Percentiles rank a stretch among this genome's conserved stretches.
Conservation (phyloP, 2,797 vertebrate species). For the Tauraco hartlaubi region DNA sequence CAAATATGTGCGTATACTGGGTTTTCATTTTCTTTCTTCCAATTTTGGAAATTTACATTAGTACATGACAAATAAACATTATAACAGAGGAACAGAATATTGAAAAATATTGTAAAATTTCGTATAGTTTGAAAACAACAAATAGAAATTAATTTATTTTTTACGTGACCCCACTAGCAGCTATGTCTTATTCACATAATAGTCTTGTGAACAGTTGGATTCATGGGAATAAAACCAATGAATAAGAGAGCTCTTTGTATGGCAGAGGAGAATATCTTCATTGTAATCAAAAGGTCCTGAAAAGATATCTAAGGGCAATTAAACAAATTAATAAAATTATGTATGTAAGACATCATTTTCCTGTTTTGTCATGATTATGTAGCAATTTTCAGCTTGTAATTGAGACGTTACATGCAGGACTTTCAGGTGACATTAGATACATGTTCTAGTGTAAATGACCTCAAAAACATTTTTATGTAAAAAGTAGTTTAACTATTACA, state of each 20-base stretch:
- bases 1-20: neutral
- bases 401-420: neutral
- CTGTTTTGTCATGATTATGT: neutral
- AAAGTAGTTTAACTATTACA: neutral
- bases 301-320: neutral
- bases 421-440: neutral
- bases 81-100: neutral
- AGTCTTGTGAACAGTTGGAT: neutral
- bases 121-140: neutral
- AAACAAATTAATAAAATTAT: neutral
- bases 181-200: neutral
- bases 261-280: neutral
- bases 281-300: neutral
- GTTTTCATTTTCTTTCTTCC: neutral
- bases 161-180: neutral
- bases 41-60: neutral
- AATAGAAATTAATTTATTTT: neutral
- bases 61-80: neutral
- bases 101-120: neutral
- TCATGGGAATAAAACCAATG: neutral
- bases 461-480: neutral
- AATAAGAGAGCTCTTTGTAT: neutral
- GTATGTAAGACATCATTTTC: neutral
- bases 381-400: neutral
- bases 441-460: neutral